Percentiles rank a stretch among this genome's conserved stretches.
These are phyloP conservation scores for Oligia fasciuncula DNA, from an alignment of 2,888 invertebrate genomes.

Conservation along the genomic window DNA sequence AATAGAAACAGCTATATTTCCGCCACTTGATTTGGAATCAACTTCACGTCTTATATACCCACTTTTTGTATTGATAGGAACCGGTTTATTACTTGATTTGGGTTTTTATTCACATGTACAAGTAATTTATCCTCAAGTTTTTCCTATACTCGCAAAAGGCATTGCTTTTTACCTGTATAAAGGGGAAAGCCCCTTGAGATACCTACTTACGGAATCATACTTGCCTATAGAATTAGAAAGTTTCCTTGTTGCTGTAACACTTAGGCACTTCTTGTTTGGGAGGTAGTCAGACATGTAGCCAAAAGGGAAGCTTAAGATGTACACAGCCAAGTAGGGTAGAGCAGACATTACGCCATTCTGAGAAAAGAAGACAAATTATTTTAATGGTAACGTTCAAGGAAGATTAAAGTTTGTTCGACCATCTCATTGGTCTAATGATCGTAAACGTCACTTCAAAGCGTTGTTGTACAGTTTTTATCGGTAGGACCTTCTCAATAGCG, in stretches of 20 bases:
- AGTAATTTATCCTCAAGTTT: conserved; percentile 23
- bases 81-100: conserved; percentile 12
- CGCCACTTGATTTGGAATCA: not conserved
- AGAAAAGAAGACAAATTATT: conserved; percentile 43
- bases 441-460: not conserved
- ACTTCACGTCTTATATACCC: too few relatives aligned
- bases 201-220: conserved; percentile 13
- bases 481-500: too few relatives aligned
- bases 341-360: conserved; percentile 92
- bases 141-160: not conserved
- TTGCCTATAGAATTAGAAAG: conserved; percentile 75
- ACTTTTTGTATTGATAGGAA: not conserved
- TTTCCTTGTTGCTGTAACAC: conserved; percentile 83
- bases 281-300: conserved; percentile 87
- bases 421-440: not conserved
- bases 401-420: not conserved
- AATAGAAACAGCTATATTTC: not conserved
- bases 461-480: not conserved
- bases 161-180: conserved; percentile 12
- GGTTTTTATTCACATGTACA: not conserved
- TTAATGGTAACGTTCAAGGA: not conserved
- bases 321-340: conserved; percentile 92
- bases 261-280: conserved; percentile 85
- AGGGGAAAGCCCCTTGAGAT: not conserved
- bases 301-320: conserved; percentile 85